Evolutionary conservation across 2,113 vertebrate species (phyloP).

Genomic region (Protomyctophum bolini): DNA sequence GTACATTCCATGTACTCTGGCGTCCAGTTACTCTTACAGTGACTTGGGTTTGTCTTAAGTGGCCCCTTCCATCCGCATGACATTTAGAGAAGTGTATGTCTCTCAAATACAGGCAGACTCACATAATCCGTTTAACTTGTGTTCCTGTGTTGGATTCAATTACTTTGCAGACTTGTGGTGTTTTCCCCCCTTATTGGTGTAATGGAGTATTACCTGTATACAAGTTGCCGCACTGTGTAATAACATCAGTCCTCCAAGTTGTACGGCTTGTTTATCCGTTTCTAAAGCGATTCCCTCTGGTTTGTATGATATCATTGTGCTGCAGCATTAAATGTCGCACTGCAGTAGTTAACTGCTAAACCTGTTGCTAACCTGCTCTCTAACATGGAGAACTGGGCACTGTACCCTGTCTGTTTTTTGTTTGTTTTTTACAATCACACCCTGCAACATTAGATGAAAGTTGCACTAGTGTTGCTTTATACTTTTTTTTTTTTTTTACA

Average conservation of each 20-base stretch:
- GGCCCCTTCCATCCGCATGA: constrained; percentile 52
- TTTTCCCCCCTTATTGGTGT: constrained; percentile 47
- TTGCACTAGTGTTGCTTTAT: not conserved
- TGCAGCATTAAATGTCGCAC: constrained; percentile 11
- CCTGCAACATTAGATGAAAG: no score
- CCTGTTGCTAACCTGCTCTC: constrained; percentile 14
- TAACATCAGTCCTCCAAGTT: constrained; percentile 51
- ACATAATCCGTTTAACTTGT: constrained; percentile 57
- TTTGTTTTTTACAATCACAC: no score
- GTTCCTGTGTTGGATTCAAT: constrained; percentile 58
- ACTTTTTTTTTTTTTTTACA: not conserved
- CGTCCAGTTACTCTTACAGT: constrained; percentile 59
- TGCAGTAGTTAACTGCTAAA: constrained; percentile 8
- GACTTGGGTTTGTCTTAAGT: constrained; percentile 62
- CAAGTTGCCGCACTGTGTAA: constrained; percentile 49
- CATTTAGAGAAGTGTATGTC: constrained; percentile 49
- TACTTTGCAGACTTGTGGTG: constrained; percentile 52
- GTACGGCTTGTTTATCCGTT: constrained; percentile 44
- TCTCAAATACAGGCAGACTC: constrained; percentile 58
- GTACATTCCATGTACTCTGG: constrained; percentile 41
- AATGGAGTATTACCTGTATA: constrained; percentile 54
- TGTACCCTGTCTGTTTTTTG: no score
- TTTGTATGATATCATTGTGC: constrained; percentile 17
- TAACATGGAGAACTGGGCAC: not conserved
- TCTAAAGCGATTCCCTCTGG: not conserved